These are phyloP conservation scores for Passerina amoena DNA, from an alignment of 2,113 vertebrate genomes.

Conservation along the genomic window DNA sequence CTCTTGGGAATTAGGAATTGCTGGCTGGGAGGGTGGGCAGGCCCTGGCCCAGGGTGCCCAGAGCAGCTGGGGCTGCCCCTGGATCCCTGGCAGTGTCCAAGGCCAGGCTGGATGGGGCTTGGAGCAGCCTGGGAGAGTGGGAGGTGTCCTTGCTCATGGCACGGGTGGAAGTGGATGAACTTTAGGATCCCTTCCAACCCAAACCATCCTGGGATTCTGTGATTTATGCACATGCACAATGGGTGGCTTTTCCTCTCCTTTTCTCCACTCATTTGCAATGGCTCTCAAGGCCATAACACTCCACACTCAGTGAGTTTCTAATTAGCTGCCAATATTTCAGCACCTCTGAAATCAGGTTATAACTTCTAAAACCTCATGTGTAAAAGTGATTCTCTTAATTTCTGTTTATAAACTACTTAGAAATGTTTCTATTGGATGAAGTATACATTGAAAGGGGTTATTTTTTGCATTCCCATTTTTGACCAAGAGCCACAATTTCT, in stretches of 20 bases:
- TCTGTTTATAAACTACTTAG: not conserved
- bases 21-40: too few relatives aligned
- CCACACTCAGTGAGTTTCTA: rapidly evolving
- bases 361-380: not conserved
- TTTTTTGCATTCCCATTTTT: not conserved
- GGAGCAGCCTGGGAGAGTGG: too few relatives aligned
- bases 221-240: not conserved
- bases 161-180: rapidly evolving
- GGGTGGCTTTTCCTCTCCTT: not conserved
- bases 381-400: not conserved
- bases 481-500: constrained; percentile 1
- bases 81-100: too few relatives aligned
- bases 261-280: not conserved
- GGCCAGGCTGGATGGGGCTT: too few relatives aligned
- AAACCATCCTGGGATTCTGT: not conserved
- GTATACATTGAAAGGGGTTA: not conserved
- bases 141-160: not conserved
- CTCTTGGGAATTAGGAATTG: too few relatives aligned
- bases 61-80: too few relatives aligned
- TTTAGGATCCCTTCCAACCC: not conserved
- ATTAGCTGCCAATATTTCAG: not conserved
- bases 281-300: rapidly evolving
- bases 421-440: not conserved
- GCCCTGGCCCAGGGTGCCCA: too few relatives aligned
- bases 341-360: not conserved